phyloP scores from a whole-genome alignment of 2,113 vertebrate genomes.

The Trogon surrucura region DNA sequence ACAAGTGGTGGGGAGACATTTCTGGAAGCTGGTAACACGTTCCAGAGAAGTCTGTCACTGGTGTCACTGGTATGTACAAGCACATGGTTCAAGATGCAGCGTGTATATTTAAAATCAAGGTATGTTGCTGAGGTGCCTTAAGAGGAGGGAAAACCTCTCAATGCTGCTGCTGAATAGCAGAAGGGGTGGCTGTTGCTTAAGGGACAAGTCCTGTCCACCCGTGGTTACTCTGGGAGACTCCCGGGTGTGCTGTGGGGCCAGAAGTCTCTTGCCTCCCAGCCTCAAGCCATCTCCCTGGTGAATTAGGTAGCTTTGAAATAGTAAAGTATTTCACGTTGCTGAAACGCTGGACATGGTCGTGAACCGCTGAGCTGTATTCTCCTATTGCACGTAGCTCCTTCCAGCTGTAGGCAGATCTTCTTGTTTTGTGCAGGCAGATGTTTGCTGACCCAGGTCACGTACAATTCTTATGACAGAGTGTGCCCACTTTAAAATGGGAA shows the following conservation, averaged over 20 bases:
- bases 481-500: not conserved
- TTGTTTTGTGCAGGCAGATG: not conserved
- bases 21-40: not conserved
- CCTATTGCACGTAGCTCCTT: not conserved
- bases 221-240: not conserved
- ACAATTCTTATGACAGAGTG: not conserved
- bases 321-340: not conserved
- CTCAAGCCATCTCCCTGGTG: not conserved
- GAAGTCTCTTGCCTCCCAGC: not conserved
- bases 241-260: not conserved
- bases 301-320: not conserved
- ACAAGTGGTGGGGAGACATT: rapidly evolving
- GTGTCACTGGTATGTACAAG: not conserved
- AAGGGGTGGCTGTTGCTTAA: not conserved
- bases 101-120: rapidly evolving
- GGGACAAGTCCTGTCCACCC: not conserved
- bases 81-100: not conserved
- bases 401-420: not conserved
- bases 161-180: not conserved
- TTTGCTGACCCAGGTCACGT: not conserved
- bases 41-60: not conserved
- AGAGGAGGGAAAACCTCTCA: not conserved
- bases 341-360: not conserved
- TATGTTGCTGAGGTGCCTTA: not conserved
- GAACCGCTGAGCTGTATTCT: not conserved